Conservation (phyloP, 2,113 vertebrate genomes). For the Eptesicus fuscus region DNA sequence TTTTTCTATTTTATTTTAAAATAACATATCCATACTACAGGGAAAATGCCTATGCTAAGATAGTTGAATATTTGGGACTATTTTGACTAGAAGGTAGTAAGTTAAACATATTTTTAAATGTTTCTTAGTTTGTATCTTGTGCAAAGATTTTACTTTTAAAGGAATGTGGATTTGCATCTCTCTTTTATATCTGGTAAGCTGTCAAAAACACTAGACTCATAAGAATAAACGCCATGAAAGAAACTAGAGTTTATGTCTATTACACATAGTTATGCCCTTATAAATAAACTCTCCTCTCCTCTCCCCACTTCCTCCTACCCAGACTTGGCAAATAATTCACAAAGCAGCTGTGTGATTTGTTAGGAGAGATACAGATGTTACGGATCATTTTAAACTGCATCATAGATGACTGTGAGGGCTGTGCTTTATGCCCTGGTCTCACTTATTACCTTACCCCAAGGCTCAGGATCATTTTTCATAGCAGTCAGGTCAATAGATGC, state of each 20-base stretch:
- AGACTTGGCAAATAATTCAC: background rate
- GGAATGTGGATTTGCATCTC: background rate
- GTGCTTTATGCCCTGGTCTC: background rate
- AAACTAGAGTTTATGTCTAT: background rate
- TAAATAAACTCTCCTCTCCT: background rate
- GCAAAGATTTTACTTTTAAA: conserved; percentile 11
- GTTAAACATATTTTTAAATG: background rate
- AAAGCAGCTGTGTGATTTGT: background rate
- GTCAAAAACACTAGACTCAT: background rate
- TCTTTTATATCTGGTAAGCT: background rate
- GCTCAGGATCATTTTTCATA: conserved; percentile 35
- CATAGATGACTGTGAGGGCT: background rate
- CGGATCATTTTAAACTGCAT: background rate
- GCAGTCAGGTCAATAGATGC: background rate
- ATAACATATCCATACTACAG: background rate
- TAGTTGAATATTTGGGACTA: background rate
- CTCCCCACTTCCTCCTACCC: background rate
- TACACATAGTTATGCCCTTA: background rate
- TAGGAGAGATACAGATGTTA: background rate
- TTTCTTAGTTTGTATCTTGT: background rate
- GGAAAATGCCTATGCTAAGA: background rate
- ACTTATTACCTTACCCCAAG: conserved; percentile 12
- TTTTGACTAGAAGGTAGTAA: background rate
- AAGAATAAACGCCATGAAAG: background rate
- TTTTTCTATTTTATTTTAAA: conserved; percentile 23